Evolutionary conservation across 2,888 invertebrate genomes (phyloP), one percentile per base, ranked within the genome.

Genomic region (Uloborus plumipes): DNA sequence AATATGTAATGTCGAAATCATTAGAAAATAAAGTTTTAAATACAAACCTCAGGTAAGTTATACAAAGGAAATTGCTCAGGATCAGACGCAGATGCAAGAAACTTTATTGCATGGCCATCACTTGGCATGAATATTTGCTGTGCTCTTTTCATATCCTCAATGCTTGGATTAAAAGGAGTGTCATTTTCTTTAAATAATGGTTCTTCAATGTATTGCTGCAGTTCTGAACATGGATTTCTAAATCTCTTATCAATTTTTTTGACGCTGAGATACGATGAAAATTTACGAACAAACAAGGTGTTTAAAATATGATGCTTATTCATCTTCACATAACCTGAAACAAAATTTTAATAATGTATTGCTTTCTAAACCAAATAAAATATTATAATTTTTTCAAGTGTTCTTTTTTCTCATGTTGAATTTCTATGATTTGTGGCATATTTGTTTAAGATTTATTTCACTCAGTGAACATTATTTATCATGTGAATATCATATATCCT

Each of bases 141-240:
- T 53, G 85, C 85, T 65, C 31, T 59, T 61, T 79, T 80, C 69
- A 86, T 78, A 58, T 86, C 84, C 59, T 83, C 71, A n/a, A 78
- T 55, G 3, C 65, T 73, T 58, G 86, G 86, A 26, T 59, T 76
- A 64, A 86, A 86, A 16, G 73, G 70, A 58, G 51, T 53, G 22
- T 86, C 86, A 77, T 81, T 72, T 26, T 82, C 71, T 49, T 65
- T 71, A 22, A 85, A 78, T 65, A 86, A 71, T n/a, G 86, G 86
- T 16, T 84, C 81, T 66, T 78, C 74, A 51, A 86, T 50, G 61
- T 64, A 81, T 16, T 84, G 72, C 18, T 84, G 84, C 13, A 85
- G 31, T 20, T 76, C 84, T 58, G 22, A 72, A 58, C 73, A 76
- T 39, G 85, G 85, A 62, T 85, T 81, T 65, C 72, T 79, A 62